phyloP scores from a whole-genome alignment of 2,888 invertebrate genomes.

The Bibio marci region DNA sequence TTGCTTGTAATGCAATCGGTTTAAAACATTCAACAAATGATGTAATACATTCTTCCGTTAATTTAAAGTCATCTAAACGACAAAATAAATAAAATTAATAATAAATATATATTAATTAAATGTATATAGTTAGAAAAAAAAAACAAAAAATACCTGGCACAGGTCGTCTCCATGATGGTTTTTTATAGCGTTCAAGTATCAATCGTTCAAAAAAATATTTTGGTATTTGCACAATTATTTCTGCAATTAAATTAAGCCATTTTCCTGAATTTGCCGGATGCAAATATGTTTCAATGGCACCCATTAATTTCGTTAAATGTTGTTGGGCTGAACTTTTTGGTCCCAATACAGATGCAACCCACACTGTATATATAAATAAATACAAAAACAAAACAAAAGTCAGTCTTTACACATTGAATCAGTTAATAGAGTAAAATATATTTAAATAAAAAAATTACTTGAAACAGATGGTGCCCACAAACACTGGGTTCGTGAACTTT shows the following conservation, averaged over 20 bases:
- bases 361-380: constrained; percentile 28
- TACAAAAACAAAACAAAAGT: constrained; percentile 10
- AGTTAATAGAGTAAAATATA: not conserved
- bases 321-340: constrained; percentile 48
- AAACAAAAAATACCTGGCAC: no score
- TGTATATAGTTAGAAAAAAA: no score
- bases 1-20: constrained; percentile 56
- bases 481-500: constrained; percentile 35
- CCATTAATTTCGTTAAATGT: constrained; percentile 63
- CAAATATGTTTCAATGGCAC: constrained; percentile 68
- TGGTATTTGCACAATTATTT: constrained; percentile 50
- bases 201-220: constrained; percentile 42
- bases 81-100: no score
- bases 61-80: constrained; percentile 43
- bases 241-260: constrained; percentile 54
- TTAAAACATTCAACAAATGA: constrained; percentile 61
- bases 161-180: constrained; percentile 26
- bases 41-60: constrained; percentile 66
- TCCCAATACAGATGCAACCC: constrained; percentile 46
- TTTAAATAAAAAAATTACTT: constrained; percentile 6
- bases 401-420: not conserved
- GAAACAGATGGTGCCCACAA: constrained; percentile 16
- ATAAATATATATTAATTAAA: no score
- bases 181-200: constrained; percentile 23
- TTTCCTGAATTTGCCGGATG: constrained; percentile 78